A percentile compares a stretch with the other conserved stretches of the same genome.
These are phyloP conservation scores for Caenorhabditis sp. DNA, from an alignment of 2,888 invertebrate genomes.

Conservation along the genomic window DNA sequence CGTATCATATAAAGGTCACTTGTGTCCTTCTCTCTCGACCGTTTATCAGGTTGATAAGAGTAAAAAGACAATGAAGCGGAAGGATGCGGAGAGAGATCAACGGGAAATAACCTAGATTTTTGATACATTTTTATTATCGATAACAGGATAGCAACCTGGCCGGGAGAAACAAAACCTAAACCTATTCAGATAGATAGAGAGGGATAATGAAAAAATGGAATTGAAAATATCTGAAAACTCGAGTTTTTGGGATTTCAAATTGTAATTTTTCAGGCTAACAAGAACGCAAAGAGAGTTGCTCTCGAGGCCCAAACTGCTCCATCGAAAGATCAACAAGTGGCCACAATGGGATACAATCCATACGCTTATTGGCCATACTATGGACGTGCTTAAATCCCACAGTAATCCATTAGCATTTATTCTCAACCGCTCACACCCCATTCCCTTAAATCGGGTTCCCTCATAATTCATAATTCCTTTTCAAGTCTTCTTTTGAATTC, in stretches of 20 bases:
- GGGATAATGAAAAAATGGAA: background rate
- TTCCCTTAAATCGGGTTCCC: slow-evolving; percentile 53
- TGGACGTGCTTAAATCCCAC: slow-evolving; percentile 72
- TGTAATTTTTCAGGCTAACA: slow-evolving; percentile 77
- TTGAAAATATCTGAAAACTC: background rate
- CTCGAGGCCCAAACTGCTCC: slow-evolving; percentile 74
- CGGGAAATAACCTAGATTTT: slow-evolving; percentile 50
- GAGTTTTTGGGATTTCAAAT: background rate
- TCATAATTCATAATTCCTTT: background rate
- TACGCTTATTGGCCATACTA: slow-evolving; percentile 83
- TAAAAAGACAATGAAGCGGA: slow-evolving; percentile 18
- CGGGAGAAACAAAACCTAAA: slow-evolving; percentile 4
- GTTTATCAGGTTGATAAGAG: slow-evolving; percentile 44
- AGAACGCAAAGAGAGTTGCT: slow-evolving; percentile 80
- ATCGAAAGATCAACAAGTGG: slow-evolving; percentile 79
- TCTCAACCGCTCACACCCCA: slow-evolving; percentile 47
- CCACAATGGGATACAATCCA: slow-evolving; percentile 80
- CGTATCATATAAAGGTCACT: slow-evolving; percentile 45
- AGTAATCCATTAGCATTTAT: background rate
- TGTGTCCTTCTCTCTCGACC: slow-evolving; percentile 7
- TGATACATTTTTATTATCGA: slow-evolving; percentile 61
- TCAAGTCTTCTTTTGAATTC: background rate
- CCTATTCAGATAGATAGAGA: background rate
- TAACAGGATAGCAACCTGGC: slow-evolving; percentile 21
- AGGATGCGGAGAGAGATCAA: slow-evolving; percentile 17